A percentile compares a stretch with the other conserved stretches of the same genome.
Evolutionary conservation across 2,797 vertebrate species (phyloP).

Genomic region (Acridotheres tristis): DNA sequence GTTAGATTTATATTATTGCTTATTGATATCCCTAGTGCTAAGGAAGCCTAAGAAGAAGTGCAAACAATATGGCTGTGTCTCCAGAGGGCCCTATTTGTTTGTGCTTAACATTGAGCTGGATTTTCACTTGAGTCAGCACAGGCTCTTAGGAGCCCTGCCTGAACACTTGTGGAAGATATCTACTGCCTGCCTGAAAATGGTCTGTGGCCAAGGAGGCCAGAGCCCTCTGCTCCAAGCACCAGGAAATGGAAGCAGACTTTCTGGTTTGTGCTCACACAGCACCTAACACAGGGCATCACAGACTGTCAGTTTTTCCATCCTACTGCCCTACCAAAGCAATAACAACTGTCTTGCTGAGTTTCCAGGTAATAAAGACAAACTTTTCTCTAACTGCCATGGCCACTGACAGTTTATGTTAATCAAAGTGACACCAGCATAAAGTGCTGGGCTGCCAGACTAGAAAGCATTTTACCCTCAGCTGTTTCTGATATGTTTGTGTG

Average conservation of each 20-base stretch:
- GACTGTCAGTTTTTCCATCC: background rate
- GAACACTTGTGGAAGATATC: background rate
- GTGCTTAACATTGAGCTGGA: background rate
- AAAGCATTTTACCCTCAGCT: conserved; percentile 26
- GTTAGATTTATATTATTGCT: background rate
- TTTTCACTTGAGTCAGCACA: background rate
- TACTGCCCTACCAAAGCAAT: background rate
- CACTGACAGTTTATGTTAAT: conserved; percentile 20
- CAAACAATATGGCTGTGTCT: background rate
- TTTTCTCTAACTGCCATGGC: background rate
- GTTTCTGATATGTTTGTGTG: conserved; percentile 49
- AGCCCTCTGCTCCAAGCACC: background rate
- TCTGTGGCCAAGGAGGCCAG: background rate
- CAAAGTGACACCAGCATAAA: background rate
- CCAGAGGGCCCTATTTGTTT: background rate
- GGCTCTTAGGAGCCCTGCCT: background rate
- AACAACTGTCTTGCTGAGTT: background rate
- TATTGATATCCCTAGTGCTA: background rate
- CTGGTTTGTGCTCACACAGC: background rate
- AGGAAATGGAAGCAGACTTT: background rate
- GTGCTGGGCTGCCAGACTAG: background rate
- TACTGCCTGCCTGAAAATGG: background rate
- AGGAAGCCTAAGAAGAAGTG: background rate
- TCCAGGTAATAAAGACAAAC: background rate
- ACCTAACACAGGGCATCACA: rapidly evolving